phyloP scores from a whole-genome alignment of 2,888 invertebrate species.

The Eudemis profundana region DNA sequence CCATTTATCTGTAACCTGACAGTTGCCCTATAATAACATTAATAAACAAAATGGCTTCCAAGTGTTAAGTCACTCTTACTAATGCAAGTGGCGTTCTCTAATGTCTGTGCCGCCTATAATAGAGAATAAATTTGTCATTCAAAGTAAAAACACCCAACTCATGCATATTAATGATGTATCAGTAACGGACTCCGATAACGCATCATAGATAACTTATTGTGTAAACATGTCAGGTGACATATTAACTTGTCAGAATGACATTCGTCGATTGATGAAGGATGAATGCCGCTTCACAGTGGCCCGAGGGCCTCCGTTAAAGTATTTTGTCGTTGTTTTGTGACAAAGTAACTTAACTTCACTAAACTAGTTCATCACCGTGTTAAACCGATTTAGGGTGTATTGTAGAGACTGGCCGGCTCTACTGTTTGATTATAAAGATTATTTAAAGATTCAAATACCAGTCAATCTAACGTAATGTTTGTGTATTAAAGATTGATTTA shows the following conservation, averaged over 20 bases:
- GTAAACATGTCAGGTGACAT: conserved; percentile 25
- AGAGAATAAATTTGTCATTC: conserved; percentile 27
- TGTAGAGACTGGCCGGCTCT: too few species aligned
- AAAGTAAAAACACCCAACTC: conserved; percentile 15
- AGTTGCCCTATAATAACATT: background rate
- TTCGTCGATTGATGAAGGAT: conserved; percentile 3
- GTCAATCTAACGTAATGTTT: too few species aligned
- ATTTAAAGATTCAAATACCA: too few species aligned
- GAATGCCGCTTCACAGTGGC: too few species aligned
- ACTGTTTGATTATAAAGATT: too few species aligned
- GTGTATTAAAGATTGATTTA: too few species aligned
- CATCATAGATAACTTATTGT: conserved; percentile 12
- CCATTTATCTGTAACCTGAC: too few species aligned
- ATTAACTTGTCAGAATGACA: conserved; percentile 28
- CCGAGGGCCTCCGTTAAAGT: too few species aligned
- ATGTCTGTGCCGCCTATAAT: conserved; percentile 1
- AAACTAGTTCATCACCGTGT: too few species aligned
- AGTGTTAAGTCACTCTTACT: background rate
- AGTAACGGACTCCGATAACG: conserved; percentile 30
- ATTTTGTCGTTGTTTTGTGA: too few species aligned
- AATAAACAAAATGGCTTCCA: background rate
- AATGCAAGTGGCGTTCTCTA: background rate
- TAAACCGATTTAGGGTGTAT: too few species aligned
- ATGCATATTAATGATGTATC: conserved; percentile 29
- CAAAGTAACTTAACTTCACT: too few species aligned